phyloP scores from a whole-genome alignment of 30 jellyfish, hydroid and myxozoan genomes.

The Cassiopea xamachana region DNA sequence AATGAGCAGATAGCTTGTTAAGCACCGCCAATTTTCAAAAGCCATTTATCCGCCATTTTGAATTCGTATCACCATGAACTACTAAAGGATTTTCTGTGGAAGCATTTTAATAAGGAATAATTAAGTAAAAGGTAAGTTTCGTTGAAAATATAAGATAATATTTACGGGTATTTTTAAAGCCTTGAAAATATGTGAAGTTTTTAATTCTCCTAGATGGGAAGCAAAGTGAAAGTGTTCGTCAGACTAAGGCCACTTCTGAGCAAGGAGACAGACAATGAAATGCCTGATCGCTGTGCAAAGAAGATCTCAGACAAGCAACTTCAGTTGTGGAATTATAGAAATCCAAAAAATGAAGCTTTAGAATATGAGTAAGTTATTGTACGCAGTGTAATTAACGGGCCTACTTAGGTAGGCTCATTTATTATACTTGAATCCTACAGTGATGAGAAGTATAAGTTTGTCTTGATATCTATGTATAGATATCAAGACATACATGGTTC shows the following conservation, averaged over 20 bases:
- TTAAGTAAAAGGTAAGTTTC: too few relatives aligned
- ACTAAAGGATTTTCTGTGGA: too few relatives aligned
- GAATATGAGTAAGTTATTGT: conserved; percentile 37
- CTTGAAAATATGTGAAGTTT: not conserved
- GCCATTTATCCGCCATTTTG: too few relatives aligned
- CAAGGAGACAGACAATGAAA: conserved; percentile 1
- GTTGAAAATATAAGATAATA: too few relatives aligned
- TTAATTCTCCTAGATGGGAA: conserved; percentile 26
- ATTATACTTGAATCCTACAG: not conserved
- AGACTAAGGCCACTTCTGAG: conserved; percentile 46
- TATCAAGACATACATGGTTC: too few relatives aligned
- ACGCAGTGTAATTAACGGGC: not conserved
- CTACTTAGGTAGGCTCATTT: not conserved
- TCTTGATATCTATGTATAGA: not conserved
- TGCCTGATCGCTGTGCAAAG: conserved; percentile 48
- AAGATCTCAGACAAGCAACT: not conserved
- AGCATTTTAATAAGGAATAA: too few relatives aligned
- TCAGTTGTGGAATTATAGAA: conserved; percentile 50
- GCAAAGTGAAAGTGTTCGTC: conserved; percentile 44
- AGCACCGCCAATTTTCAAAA: too few relatives aligned
- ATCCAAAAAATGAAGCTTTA: conserved; percentile 30
- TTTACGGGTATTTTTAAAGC: too few relatives aligned
- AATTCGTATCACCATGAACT: too few relatives aligned
- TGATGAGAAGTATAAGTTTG: not conserved
- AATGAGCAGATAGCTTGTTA: too few relatives aligned